phyloP scores from a whole-genome alignment of 1,140 invertebrate species.

The Pissodes strobi region DNA sequence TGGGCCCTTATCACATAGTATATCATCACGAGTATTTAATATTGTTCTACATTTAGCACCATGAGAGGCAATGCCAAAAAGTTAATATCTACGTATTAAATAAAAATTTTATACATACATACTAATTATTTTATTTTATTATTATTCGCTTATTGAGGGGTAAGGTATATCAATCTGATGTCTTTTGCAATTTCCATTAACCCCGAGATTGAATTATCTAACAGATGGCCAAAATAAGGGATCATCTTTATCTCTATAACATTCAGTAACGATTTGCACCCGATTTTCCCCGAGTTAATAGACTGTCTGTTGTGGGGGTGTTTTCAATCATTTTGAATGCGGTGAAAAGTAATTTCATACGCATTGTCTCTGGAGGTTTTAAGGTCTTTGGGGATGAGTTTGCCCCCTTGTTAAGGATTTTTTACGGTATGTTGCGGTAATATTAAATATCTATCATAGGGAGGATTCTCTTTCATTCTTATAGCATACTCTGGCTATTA shows the following conservation, averaged over 20 bases:
- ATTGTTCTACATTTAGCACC: too few species aligned
- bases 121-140: too few species aligned
- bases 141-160: too few species aligned
- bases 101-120: too few species aligned
- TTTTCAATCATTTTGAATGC: slow-evolving; percentile 37
- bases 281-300: slow-evolving; percentile 31
- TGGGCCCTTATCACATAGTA: too few species aligned
- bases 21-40: too few species aligned
- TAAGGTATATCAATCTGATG: too few species aligned
- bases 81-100: too few species aligned
- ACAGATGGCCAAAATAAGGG: slow-evolving; percentile 41
- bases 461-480: too few species aligned
- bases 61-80: too few species aligned
- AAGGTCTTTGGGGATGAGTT: slow-evolving; percentile 21
- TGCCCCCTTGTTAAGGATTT: slow-evolving; percentile 38
- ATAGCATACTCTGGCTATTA: too few species aligned
- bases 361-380: slow-evolving; percentile 25
- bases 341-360: slow-evolving; percentile 45
- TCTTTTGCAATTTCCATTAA: slow-evolving; percentile 10
- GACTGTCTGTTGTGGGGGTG: slow-evolving; percentile 20
- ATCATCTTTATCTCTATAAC: slow-evolving; percentile 26
- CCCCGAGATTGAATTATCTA: slow-evolving; percentile 39
- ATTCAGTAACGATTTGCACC: slow-evolving; percentile 22
- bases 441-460: slow-evolving; percentile 13
- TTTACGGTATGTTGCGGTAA: slow-evolving; percentile 35